Evolutionary conservation across 2,797 vertebrate species (phyloP).

Genomic region (Siniperca undulata): DNA sequence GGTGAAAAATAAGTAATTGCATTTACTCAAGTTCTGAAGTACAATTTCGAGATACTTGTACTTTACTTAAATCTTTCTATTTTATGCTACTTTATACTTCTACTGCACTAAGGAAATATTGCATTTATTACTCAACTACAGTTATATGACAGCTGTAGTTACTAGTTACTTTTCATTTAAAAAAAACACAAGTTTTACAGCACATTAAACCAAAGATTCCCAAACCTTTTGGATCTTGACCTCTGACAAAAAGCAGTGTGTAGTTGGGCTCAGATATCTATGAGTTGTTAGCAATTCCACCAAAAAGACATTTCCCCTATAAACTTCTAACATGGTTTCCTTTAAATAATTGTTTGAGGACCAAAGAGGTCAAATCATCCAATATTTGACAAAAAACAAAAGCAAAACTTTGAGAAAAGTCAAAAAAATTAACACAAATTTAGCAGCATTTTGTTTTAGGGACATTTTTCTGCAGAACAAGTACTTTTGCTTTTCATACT

Average conservation of each 20-base stretch:
- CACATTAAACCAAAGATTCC: not conserved
- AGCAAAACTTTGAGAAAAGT: not conserved
- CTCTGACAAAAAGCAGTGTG: not conserved
- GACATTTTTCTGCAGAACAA: too few species aligned
- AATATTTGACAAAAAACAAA: not conserved
- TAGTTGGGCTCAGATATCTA: not conserved
- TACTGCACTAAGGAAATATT: not conserved
- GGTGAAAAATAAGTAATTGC: not conserved
- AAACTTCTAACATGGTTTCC: not conserved
- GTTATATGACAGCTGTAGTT: not conserved
- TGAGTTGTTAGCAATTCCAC: not conserved
- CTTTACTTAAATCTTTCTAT: not conserved
- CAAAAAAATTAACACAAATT: not conserved
- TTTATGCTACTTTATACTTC: not conserved
- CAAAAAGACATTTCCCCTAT: not conserved
- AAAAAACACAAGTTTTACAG: not conserved
- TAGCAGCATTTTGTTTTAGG: not conserved
- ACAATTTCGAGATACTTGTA: not conserved
- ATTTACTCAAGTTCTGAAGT: not conserved
- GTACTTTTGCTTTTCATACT: too few species aligned
- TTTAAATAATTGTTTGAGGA: too few species aligned
- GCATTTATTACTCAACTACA: not conserved
- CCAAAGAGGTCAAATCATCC: too few species aligned
- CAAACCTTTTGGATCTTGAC: not conserved
- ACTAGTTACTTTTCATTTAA: not conserved